Percentiles rank a stretch among this genome's conserved stretches.
Conservation (phyloP, 2,113 vertebrate genomes). For the Nothobranchius kuhntae region DNA sequence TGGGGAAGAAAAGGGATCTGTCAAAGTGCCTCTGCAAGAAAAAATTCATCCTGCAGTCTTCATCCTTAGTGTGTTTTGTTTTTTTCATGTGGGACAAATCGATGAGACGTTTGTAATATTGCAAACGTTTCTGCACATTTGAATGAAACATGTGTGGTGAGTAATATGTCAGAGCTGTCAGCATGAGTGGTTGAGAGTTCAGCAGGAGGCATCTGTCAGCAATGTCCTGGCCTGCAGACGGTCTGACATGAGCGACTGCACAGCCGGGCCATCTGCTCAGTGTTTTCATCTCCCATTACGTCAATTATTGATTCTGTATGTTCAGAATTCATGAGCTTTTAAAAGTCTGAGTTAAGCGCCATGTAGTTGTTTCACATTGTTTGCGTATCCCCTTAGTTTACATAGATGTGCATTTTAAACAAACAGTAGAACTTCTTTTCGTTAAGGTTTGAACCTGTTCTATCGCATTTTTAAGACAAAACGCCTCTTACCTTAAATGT, state of each 20-base stretch:
- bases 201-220: constrained; percentile 40
- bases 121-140: neutral
- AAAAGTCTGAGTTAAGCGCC: neutral
- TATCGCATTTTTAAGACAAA: constrained; percentile 2
- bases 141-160: neutral
- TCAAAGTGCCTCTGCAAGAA: constrained; percentile 19
- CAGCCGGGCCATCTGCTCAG: constrained; percentile 11
- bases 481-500: neutral
- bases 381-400: neutral
- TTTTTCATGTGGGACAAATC: constrained; percentile 6
- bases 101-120: constrained; percentile 9
- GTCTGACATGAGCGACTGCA: constrained; percentile 10
- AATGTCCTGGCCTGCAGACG: neutral
- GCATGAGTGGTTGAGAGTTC: constrained; percentile 13
- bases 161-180: constrained; percentile 25
- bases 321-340: neutral
- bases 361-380: neutral
- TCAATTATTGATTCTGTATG: constrained; percentile 1
- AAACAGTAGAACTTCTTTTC: constrained; percentile 6
- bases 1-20: constrained; percentile 4
- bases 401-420: neutral
- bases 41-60: constrained; percentile 29
- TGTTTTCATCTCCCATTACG: neutral
- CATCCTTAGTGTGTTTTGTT: constrained; percentile 2
- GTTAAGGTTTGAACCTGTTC: neutral